Percentiles rank a stretch among this genome's conserved stretches.
These are phyloP conservation scores for Catocala sponsa DNA, from an alignment of 2,888 invertebrate genomes.

Conservation along the genomic window DNA sequence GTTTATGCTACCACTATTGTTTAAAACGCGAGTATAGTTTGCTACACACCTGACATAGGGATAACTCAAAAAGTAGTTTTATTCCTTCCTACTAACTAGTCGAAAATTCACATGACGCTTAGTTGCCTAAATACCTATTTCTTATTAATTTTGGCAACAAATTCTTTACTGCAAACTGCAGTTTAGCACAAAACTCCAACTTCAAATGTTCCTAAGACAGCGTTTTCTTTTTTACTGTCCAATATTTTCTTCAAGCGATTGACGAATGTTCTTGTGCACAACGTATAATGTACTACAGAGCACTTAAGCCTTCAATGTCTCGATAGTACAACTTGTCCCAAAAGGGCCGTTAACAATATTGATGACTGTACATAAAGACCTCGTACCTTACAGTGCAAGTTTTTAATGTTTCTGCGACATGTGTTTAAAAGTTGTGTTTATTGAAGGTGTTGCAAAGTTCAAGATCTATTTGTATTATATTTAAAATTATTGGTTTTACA, in stretches of 20 bases:
- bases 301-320: conserved; percentile 3
- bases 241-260: conserved; percentile 21
- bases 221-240: background rate
- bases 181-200: background rate
- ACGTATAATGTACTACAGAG: background rate
- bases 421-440: background rate
- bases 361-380: conserved; percentile 16
- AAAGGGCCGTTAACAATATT: conserved; percentile 22
- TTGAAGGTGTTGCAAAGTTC: too few relatives aligned
- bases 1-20: too few relatives aligned
- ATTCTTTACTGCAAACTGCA: background rate
- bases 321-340: conserved; percentile 22
- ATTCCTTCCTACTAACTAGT: too few relatives aligned
- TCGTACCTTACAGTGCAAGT: conserved; percentile 13
- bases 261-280: conserved; percentile 1
- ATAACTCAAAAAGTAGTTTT: too few relatives aligned
- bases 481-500: too few relatives aligned
- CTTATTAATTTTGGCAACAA: too few relatives aligned
- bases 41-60: too few relatives aligned
- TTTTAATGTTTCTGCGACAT: background rate
- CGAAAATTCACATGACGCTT: too few relatives aligned
- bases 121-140: too few relatives aligned
- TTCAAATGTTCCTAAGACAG: background rate
- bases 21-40: too few relatives aligned
- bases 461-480: too few relatives aligned